Percentiles rank a stretch among this genome's conserved stretches.
phyloP scores from a whole-genome alignment of 23 tunicate species.

The Halocynthia aurantium region DNA sequence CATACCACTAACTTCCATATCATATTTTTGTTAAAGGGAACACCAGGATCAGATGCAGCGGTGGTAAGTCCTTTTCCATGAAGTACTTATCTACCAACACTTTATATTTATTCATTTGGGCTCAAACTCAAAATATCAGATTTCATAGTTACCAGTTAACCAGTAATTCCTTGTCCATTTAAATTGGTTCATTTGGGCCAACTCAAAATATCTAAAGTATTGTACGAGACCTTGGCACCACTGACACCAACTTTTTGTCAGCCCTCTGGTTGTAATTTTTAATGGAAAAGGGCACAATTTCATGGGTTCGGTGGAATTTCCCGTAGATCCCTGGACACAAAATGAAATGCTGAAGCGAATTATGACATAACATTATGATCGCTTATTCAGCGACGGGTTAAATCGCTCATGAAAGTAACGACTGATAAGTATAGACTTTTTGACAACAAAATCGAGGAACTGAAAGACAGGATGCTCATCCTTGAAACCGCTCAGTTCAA shows the following conservation, averaged over 20 bases:
- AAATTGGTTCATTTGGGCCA: not conserved
- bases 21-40: slow-evolving; percentile 1
- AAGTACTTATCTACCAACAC: not conserved
- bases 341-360: not conserved
- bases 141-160: not conserved
- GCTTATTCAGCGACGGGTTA: not conserved
- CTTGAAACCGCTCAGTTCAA: slow-evolving; percentile 6
- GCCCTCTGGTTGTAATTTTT: too few relatives aligned
- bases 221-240: too few relatives aligned
- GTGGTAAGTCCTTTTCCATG: slow-evolving; percentile 17
- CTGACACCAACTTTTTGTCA: too few relatives aligned
- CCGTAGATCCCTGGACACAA: too few relatives aligned
- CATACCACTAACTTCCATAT: not conserved
- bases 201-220: too few relatives aligned
- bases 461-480: slow-evolving; percentile 10
- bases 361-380: too few relatives aligned
- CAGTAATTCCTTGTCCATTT: not conserved
- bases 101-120: too few relatives aligned
- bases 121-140: too few relatives aligned
- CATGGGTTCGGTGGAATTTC: too few relatives aligned
- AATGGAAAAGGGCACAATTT: too few relatives aligned
- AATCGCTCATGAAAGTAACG: not conserved
- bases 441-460: slow-evolving; percentile 23
- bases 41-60: slow-evolving; percentile 4
- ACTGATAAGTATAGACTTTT: not conserved